Percentiles rank a stretch among this genome's conserved stretches.
These are phyloP conservation scores for Polymixis flavicincta DNA, from an alignment of 2,888 invertebrate species.

Conservation along the genomic window DNA sequence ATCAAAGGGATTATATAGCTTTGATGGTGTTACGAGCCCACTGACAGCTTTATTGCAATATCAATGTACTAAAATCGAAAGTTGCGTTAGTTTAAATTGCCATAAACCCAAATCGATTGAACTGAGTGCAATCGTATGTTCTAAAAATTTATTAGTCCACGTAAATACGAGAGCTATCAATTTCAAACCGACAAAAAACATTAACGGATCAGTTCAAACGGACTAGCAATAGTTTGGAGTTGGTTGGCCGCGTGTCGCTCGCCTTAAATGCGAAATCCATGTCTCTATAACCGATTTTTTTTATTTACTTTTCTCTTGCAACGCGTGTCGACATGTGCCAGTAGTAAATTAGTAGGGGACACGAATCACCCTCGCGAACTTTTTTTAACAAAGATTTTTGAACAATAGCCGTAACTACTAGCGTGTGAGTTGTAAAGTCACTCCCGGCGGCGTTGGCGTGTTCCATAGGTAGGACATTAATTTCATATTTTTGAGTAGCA, in stretches of 20 bases:
- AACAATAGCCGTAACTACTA: constrained; percentile 89
- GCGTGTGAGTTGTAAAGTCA: constrained; percentile 87
- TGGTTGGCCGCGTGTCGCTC: constrained; percentile 75
- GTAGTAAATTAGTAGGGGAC: constrained; percentile 89
- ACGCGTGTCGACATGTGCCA: constrained; percentile 90
- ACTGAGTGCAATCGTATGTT: constrained; percentile 78
- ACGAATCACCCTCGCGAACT: constrained; percentile 85
- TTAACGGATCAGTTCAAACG: constrained; percentile 76
- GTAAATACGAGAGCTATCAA: constrained; percentile 78
- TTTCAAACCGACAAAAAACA: constrained; percentile 79
- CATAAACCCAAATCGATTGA: constrained; percentile 79
- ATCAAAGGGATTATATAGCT: constrained; percentile 70
- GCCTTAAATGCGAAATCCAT: constrained; percentile 86
- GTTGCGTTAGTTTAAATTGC: constrained; percentile 72
- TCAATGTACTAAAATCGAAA: constrained; percentile 58
- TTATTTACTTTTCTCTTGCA: constrained; percentile 83
- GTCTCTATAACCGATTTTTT: constrained; percentile 83
- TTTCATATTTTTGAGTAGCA: constrained; percentile 54
- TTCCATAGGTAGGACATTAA: constrained; percentile 50
- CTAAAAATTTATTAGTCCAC: constrained; percentile 75
- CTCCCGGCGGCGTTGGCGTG: constrained; percentile 80
- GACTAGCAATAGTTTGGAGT: constrained; percentile 69
- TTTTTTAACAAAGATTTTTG: constrained; percentile 86
- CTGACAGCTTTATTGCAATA: constrained; percentile 59
- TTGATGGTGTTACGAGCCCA: constrained; percentile 53